Evolutionary conservation across 2,888 invertebrate species (phyloP), one percentile per base, ranked within the genome.

Genomic region (Thelaira solivaga): DNA sequence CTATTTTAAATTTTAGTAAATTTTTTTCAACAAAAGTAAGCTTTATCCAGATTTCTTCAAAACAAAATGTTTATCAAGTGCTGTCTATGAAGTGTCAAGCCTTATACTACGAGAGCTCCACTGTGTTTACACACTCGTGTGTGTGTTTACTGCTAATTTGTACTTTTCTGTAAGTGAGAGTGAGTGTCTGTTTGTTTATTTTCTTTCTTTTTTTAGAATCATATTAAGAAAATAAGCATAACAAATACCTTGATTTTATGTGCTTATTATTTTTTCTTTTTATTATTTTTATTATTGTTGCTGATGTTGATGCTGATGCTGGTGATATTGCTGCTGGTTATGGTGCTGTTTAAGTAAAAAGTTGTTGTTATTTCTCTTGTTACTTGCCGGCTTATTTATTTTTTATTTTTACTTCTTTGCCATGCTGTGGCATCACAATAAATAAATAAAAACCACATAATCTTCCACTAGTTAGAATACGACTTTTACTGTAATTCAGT

Each of bases 141-240:
- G 16, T 39, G 10, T 26, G 5, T 39, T 13, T 26, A 11, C 26
- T 1, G n/a, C n/a, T n/a, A n/a, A n/a, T 24, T 11, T 29, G 11
- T 39, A 0, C 4, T 1, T 49, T 13, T 39, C 24, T 29, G 7
- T 20, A 11, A 36, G 13, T 39, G 13, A 6, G n/a, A 16, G 11
- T 36, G 11, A 34, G n/a, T 41, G 18, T 29, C n/a, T 59, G n/a
- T 41, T 4, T 31, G n/a, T 24, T 0, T 0, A 7, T 6, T 34
- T 16, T 43, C 7, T 16, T 8, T 26, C 2, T 29, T n/a, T 41
- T 49, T 41, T 55, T 10, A 16, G 16, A 29, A 39, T 65, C 61
- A 74, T 71, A 61, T 74, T 78, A 71, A 74, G 78, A 74, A 78
- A 78, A 78, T 78, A 78, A 78, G 78, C 78, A 78, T 71, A 78